These are phyloP conservation scores for Drosophila bipectinata DNA, from an alignment of 1,140 invertebrate genomes.

Conservation along the genomic window DNA sequence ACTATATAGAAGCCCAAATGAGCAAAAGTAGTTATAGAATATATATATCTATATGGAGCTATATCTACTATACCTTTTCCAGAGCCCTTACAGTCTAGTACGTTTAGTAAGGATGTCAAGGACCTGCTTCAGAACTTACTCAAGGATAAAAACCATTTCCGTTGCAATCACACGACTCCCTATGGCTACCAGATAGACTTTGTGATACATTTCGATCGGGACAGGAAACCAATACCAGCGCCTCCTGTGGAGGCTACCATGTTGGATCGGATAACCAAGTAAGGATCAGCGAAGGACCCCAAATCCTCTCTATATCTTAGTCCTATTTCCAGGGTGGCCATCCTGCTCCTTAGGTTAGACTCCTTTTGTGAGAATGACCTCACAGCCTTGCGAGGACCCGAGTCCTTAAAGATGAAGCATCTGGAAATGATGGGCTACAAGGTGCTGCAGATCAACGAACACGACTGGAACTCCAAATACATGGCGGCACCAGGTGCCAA, in stretches of 20 bases:
- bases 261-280: slow-evolving; percentile 81
- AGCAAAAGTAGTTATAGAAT: slow-evolving; percentile 62
- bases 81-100: slow-evolving; percentile 38
- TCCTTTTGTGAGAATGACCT: slow-evolving; percentile 83
- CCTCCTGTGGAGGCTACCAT: slow-evolving; percentile 65
- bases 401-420: slow-evolving; percentile 85
- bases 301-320: background rate
- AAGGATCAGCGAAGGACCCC: no score
- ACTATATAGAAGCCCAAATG: slow-evolving; percentile 85
- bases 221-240: slow-evolving; percentile 54
- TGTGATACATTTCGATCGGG: slow-evolving; percentile 79
- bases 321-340: slow-evolving; percentile 73
- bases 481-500: slow-evolving; percentile 78
- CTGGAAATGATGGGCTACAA: slow-evolving; percentile 87
- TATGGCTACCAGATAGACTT: slow-evolving; percentile 83
- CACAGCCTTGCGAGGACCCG: slow-evolving; percentile 82
- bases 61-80: background rate
- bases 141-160: slow-evolving; percentile 64
- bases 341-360: slow-evolving; percentile 80
- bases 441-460: slow-evolving; percentile 85
- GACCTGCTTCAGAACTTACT: slow-evolving; percentile 53
- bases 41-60: no score
- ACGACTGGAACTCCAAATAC: slow-evolving; percentile 85
- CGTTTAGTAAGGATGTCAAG: slow-evolving; percentile 61
- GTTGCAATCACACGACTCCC: slow-evolving; percentile 80